Percentiles rank a stretch among this genome's conserved stretches.
phyloP scores from a whole-genome alignment of 2,888 invertebrate genomes.

The Meloe dianella region DNA sequence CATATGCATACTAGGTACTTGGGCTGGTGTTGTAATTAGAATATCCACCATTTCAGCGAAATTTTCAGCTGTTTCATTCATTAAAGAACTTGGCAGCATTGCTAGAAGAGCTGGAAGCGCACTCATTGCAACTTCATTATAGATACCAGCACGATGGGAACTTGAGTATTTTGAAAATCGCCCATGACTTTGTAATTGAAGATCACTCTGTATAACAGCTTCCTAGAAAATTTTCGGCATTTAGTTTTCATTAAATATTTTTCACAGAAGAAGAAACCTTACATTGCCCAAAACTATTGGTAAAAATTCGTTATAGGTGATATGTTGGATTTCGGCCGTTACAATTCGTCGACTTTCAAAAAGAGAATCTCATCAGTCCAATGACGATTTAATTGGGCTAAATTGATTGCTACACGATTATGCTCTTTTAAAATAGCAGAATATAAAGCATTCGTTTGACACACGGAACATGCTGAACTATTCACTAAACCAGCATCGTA shows the following conservation, averaged over 20 bases:
- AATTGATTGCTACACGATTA: constrained; percentile 75
- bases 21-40: constrained; percentile 70
- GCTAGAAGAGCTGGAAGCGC: constrained; percentile 76
- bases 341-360: constrained; percentile 77
- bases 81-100: constrained; percentile 73
- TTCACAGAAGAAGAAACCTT: constrained; percentile 41
- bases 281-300: constrained; percentile 79
- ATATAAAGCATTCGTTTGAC: constrained; percentile 75
- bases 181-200: constrained; percentile 70
- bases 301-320: constrained; percentile 83
- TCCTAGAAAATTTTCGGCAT: constrained; percentile 58
- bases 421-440: constrained; percentile 77
- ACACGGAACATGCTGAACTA: constrained; percentile 68
- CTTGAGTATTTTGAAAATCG: constrained; percentile 84
- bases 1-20: constrained; percentile 66
- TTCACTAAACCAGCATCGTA: constrained; percentile 76
- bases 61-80: constrained; percentile 63
- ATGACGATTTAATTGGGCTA: constrained; percentile 74
- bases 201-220: constrained; percentile 67
- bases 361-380: constrained; percentile 82
- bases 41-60: constrained; percentile 65
- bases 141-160: constrained; percentile 77
- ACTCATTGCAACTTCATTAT: constrained; percentile 78
- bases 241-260: neutral
- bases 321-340: constrained; percentile 81